phyloP scores from a whole-genome alignment of 1,140 invertebrate species.

The Meteorus sp. region DNA sequence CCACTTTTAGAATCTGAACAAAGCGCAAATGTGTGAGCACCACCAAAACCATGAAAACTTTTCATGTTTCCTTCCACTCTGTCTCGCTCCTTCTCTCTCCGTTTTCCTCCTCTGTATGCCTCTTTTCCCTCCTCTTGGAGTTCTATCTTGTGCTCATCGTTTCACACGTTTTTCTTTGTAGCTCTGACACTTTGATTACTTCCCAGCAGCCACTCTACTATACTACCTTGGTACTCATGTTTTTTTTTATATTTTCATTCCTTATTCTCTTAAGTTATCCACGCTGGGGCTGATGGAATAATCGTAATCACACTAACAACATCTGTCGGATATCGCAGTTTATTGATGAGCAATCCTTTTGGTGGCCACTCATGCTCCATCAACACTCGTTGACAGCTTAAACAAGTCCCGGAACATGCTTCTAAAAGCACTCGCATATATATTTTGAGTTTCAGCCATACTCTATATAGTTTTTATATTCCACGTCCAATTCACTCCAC shows the following conservation, averaged over 20 bases:
- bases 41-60: not conserved
- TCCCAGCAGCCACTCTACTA: conserved; percentile 1
- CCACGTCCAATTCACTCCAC: not conserved
- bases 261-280: conserved; percentile 17
- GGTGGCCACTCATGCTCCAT: conserved; percentile 12
- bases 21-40: conserved; percentile 3
- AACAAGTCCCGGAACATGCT: conserved; percentile 8
- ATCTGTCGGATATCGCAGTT: conserved; percentile 17
- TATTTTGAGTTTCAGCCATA: no score
- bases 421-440: no score
- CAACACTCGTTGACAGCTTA: conserved; percentile 15
- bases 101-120: conserved; percentile 1
- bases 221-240: conserved; percentile 2
- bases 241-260: conserved; percentile 11
- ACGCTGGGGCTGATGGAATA: conserved; percentile 28
- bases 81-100: no score
- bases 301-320: conserved; percentile 28
- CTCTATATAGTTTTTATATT: no score
- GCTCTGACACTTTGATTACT: not conserved
- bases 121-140: conserved; percentile 7
- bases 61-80: no score
- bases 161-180: conserved; percentile 2
- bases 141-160: not conserved
- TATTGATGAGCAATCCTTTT: conserved; percentile 9
- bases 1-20: conserved; percentile 33